A percentile compares a stretch with the other conserved stretches of the same genome.
These are phyloP conservation scores for Halcyon malimbica DNA, from an alignment of 2,113 vertebrate genomes.

Conservation along the genomic window DNA sequence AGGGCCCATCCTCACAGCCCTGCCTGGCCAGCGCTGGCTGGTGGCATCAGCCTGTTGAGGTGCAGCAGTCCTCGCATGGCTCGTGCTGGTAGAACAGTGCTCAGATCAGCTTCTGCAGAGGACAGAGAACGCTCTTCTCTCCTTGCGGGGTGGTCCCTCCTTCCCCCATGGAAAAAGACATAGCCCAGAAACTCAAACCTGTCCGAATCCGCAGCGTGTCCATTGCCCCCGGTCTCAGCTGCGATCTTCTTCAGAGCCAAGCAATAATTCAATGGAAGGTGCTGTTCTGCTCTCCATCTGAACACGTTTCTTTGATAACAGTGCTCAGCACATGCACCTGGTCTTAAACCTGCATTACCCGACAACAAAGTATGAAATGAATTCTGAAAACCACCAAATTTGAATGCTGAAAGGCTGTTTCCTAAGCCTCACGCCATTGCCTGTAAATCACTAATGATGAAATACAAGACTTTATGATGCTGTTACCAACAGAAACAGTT, in stretches of 20 bases:
- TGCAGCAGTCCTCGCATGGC: neutral
- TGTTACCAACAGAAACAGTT: neutral
- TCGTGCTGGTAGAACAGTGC: accelerated
- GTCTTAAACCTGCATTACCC: neutral
- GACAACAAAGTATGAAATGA: neutral
- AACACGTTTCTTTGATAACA: neutral
- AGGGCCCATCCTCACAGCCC: accelerated
- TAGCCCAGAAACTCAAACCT: neutral
- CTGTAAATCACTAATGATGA: neutral
- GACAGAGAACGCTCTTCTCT: neutral
- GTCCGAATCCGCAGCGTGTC: neutral
- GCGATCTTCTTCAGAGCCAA: neutral
- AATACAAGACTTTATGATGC: neutral
- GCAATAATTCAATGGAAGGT: neutral
- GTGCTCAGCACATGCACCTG: neutral
- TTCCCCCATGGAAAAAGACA: neutral
- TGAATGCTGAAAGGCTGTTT: neutral
- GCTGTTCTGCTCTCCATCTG: neutral
- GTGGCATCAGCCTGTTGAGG: neutral
- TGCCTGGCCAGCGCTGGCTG: accelerated
- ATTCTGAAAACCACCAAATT: neutral
- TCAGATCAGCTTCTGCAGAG: neutral
- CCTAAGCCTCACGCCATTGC: neutral
- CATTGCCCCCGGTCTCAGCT: neutral
- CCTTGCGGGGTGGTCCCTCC: accelerated